These are phyloP conservation scores for Oncorhynchus mykiss DNA, from an alignment of 2,113 vertebrate genomes.

Conservation along the genomic window DNA sequence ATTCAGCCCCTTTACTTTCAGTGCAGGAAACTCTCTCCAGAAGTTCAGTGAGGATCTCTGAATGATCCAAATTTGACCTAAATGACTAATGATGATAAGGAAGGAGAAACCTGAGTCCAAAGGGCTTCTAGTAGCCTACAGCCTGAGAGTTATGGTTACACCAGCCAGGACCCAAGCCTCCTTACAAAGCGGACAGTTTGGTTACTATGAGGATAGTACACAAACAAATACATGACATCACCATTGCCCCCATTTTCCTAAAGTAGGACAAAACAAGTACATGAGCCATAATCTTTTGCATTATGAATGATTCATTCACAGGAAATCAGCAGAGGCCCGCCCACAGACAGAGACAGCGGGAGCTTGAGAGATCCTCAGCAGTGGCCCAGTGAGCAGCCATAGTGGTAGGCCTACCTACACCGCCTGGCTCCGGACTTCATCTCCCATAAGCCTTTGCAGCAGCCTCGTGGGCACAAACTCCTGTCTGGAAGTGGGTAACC, in stretches of 20 bases:
- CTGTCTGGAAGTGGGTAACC: neutral
- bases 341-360: slow-evolving; percentile 31
- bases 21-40: too few species aligned
- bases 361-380: slow-evolving; percentile 4
- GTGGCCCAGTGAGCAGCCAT: neutral
- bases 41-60: too few species aligned
- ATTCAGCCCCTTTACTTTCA: too few species aligned
- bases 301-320: slow-evolving; percentile 53
- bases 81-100: too few species aligned
- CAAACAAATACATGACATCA: too few species aligned
- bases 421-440: neutral
- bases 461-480: neutral
- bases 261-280: slow-evolving; percentile 27
- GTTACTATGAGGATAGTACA: too few species aligned
- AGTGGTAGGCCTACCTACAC: slow-evolving; percentile 9
- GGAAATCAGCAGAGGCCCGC: slow-evolving; percentile 40
- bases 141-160: too few species aligned
- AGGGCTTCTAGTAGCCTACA: too few species aligned
- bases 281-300: slow-evolving; percentile 30
- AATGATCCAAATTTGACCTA: too few species aligned
- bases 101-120: too few species aligned
- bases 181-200: too few species aligned
- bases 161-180: too few species aligned
- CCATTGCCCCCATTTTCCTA: neutral
- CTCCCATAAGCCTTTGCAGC: neutral